A percentile compares a stretch with the other conserved stretches of the same genome.
phyloP scores from a whole-genome alignment of 2,113 vertebrate genomes.

The Excalfactoria chinensis region DNA sequence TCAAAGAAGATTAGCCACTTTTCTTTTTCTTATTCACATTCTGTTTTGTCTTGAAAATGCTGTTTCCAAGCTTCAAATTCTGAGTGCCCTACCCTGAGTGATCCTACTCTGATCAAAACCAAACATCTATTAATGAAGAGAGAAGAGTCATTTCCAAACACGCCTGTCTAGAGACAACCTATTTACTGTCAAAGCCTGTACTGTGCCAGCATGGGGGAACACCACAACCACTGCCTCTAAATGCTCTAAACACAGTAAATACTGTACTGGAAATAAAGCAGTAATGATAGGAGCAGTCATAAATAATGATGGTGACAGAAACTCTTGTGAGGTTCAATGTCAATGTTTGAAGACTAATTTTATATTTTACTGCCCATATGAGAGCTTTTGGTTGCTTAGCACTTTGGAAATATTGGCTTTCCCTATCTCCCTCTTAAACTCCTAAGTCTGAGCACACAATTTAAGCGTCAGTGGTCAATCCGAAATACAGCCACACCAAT shows the following conservation, averaged over 20 bases:
- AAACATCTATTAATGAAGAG: background rate
- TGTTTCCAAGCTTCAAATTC: background rate
- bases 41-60: background rate
- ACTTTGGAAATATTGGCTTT: background rate
- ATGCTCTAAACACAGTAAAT: background rate
- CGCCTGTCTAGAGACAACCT: background rate
- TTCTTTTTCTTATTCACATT: background rate
- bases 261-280: background rate
- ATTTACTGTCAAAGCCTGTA: background rate
- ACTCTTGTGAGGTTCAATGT: background rate
- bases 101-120: background rate
- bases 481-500: background rate
- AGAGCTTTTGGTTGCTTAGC: background rate
- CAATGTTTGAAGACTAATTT: background rate
- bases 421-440: background rate
- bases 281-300: background rate
- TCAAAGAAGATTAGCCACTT: background rate
- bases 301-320: background rate
- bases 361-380: background rate
- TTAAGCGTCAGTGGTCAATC: background rate
- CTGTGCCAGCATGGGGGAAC: rapidly evolving
- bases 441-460: background rate
- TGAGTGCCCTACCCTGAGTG: background rate
- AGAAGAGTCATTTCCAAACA: background rate
- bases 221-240: background rate